Conservation (phyloP, 2,888 invertebrate species). For the Chaetogeoica ovagalla region DNA sequence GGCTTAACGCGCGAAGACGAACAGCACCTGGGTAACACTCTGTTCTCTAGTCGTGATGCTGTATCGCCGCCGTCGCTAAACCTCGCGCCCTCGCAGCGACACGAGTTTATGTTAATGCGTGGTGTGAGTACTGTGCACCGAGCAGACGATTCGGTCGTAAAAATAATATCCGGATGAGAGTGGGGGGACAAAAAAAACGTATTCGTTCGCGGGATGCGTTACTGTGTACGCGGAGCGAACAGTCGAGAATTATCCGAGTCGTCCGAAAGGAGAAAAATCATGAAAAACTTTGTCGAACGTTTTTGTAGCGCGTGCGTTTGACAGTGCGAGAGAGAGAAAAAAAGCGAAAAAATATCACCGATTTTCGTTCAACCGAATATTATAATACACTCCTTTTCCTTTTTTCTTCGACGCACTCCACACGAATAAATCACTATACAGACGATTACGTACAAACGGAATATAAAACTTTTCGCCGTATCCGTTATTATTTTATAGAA, state of each 20-base stretch:
- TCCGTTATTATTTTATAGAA: slow-evolving; percentile 13
- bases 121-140: background rate
- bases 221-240: background rate
- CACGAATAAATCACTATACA: background rate
- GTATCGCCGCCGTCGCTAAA: slow-evolving; percentile 38
- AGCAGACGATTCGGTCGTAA: slow-evolving; percentile 28
- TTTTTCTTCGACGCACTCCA: background rate
- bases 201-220: background rate
- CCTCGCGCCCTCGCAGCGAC: background rate
- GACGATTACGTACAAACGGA: background rate
- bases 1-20: slow-evolving; percentile 17
- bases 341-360: background rate
- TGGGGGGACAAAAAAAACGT: background rate
- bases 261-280: background rate
- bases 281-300: slow-evolving; percentile 10
- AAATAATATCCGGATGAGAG: background rate
- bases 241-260: background rate
- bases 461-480: background rate
- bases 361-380: slow-evolving; percentile 13
- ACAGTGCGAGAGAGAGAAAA: background rate
- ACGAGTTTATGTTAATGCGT: background rate
- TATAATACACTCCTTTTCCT: background rate
- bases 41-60: slow-evolving; percentile 37
- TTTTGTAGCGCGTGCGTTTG: slow-evolving; percentile 31
- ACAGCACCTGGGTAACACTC: slow-evolving; percentile 45